Evolutionary conservation across 2,113 vertebrate genomes (phyloP).

Genomic region (Sorex araneus): DNA sequence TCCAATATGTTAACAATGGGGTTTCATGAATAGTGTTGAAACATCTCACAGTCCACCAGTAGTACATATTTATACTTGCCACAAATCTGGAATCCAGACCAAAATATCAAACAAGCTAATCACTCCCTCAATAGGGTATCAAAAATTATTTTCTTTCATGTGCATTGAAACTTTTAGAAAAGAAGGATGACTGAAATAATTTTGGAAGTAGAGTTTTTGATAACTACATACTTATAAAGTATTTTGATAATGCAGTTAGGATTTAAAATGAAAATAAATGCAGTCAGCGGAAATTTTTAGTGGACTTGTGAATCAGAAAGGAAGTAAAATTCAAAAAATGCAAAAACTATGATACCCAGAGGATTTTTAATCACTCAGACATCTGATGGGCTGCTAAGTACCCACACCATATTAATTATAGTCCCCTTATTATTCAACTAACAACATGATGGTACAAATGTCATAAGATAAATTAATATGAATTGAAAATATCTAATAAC

Average conservation of each 20-base stretch:
- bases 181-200: not conserved
- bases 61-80: constrained; percentile 1
- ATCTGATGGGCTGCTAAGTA: not conserved
- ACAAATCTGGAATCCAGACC: not conserved
- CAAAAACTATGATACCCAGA: not conserved
- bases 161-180: not conserved
- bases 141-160: constrained; percentile 52
- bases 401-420: constrained; percentile 6
- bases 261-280: constrained; percentile 43
- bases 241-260: constrained; percentile 30
- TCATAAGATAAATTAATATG: not conserved
- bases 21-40: no score
- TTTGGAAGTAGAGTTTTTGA: constrained; percentile 26
- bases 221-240: constrained; percentile 37
- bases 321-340: constrained; percentile 29
- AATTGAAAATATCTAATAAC: not conserved
- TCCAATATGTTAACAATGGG: no score
- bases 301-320: not conserved
- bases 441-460: not conserved
- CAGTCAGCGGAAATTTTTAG: not conserved
- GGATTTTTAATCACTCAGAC: constrained; percentile 49
- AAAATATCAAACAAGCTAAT: constrained; percentile 13
- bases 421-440: not conserved
- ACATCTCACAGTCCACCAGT: no score
- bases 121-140: not conserved